phyloP scores from a whole-genome alignment of 2,797 vertebrate genomes.

The Triplophysa bombifrons region DNA sequence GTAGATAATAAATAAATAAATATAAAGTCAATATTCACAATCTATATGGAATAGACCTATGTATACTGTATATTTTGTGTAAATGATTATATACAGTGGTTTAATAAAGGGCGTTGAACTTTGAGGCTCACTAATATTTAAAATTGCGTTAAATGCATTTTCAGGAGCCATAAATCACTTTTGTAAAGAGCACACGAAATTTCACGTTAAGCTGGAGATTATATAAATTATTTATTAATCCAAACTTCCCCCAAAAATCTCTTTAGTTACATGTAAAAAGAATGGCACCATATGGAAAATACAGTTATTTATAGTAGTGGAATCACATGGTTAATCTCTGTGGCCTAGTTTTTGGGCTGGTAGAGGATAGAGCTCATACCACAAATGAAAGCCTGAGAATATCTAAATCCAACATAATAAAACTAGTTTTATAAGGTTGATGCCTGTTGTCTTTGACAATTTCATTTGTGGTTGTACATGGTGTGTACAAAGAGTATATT shows the following conservation, averaged over 20 bases:
- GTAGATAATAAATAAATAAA: too few species aligned
- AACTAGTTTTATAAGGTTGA: neutral
- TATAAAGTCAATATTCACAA: neutral
- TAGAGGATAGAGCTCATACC: conserved; percentile 22
- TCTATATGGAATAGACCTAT: neutral
- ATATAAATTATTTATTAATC: conserved; percentile 15
- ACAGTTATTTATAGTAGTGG: conserved; percentile 50
- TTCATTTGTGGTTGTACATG: neutral
- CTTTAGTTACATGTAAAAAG: conserved; percentile 12
- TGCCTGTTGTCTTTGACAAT: neutral
- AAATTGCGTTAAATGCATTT: neutral
- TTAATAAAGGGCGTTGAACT: neutral
- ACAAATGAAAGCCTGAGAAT: conserved; percentile 30
- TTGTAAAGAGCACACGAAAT: neutral
- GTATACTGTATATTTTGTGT: neutral
- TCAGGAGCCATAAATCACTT: conserved; percentile 3
- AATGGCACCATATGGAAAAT: conserved; percentile 26
- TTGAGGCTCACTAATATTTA: neutral
- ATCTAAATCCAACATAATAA: conserved; percentile 27
- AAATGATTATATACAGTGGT: neutral
- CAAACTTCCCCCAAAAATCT: conserved; percentile 8
- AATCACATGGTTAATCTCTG: conserved; percentile 45
- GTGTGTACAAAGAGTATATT: conserved; percentile 8
- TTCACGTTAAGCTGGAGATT: neutral
- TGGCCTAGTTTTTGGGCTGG: conserved; percentile 46